Evolutionary conservation across 92 coral and sea anemone species (phyloP), one percentile per base, ranked within the genome.

Genomic region (Scolanthus callimorphus): DNA sequence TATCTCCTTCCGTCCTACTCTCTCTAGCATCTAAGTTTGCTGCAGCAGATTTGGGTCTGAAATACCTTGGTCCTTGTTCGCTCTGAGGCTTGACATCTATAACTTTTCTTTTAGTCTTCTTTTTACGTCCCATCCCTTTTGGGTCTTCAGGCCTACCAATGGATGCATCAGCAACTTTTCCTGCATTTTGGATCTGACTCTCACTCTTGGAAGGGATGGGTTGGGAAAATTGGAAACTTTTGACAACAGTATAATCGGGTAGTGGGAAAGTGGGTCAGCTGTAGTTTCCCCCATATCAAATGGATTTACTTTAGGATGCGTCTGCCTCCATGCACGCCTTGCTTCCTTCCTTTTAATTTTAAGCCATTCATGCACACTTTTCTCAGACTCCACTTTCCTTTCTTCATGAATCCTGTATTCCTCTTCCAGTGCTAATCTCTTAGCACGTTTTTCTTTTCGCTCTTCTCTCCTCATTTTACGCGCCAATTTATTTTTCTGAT

Each of bases 321-420:
- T 82, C 31, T 44, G 62, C 49, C 76, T 55, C 73, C 72, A 63
- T 21, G 68, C 34, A 22, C 25, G 52, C 39, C 83, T 66, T 10
- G 84, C 74, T 25, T 82, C 81, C 22, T 48, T 72, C 20, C 61
- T 60, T 58, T 87, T 87, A 24, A 30, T 48, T 69, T 59, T 78
- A 1, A 87, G 57, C 95, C 95, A 87, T 43, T 77, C 71, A 2
- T 54, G 71, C 25, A 87, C 96, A 44, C 20, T 78, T 30, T 74
- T 75, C 29, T 59, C 81, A 3, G 74, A 83, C 31, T 68, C 72
- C 6, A 56, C 56, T 27, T 34, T 53, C 24, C 84, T 54, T 51
- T 78, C 96, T 1, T 49, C 55, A 45, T 73, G 61, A 3, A 66
- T 43, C 24, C 86, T 50, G 20, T 66, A 61, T 51, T 87, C 96